Conservation (phyloP, 1,140 invertebrate species). For the Gryllus bimaculatus region DNA sequence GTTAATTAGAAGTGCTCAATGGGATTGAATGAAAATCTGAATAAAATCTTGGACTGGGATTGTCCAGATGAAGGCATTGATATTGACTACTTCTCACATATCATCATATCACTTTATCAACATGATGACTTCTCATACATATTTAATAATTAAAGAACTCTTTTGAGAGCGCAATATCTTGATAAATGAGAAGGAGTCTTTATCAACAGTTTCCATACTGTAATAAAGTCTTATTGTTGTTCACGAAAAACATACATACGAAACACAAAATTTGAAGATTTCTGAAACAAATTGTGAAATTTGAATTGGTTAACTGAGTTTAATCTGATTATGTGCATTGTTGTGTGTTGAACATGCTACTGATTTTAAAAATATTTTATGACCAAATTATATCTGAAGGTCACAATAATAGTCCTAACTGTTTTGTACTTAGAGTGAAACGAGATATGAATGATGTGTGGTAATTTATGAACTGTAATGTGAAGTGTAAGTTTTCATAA, state of each 20-base stretch:
- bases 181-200: background rate
- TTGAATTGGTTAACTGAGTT: background rate
- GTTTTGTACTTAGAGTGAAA: conserved; percentile 1
- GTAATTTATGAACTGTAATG: background rate
- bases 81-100: background rate
- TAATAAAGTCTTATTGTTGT: background rate
- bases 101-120: background rate
- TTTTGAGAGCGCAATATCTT: background rate
- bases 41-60: background rate
- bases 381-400: background rate
- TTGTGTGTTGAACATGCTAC: background rate
- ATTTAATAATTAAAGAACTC: background rate
- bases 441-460: background rate
- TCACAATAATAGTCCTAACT: background rate
- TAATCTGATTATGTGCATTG: background rate
- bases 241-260: background rate
- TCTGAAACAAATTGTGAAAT: background rate
- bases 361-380: background rate
- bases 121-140: background rate
- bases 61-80: conserved; percentile 1
- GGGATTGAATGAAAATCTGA: background rate
- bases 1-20: conserved; percentile 16
- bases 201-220: background rate
- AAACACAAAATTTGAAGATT: background rate
- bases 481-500: background rate